Percentiles rank a stretch among this genome's conserved stretches.
These are phyloP conservation scores for Xestia ashworthii DNA, from an alignment of 2,888 invertebrate species.

Conservation along the genomic window DNA sequence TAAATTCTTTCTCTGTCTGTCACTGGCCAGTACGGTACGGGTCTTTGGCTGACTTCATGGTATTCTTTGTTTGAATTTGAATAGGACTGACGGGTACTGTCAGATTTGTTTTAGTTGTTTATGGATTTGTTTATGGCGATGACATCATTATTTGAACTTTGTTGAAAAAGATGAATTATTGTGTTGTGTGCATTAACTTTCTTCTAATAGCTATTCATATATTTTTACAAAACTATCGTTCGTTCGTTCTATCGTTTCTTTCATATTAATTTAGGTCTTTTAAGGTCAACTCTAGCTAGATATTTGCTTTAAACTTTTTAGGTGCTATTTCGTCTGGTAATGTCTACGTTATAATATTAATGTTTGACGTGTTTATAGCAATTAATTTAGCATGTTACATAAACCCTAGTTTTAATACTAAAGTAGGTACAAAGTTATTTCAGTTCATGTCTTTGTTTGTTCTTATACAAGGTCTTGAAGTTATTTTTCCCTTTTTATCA, in stretches of 20 bases:
- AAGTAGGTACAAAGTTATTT: conserved; percentile 6
- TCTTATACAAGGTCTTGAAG: conserved; percentile 36
- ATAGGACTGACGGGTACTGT: neutral
- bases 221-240: too few species aligned
- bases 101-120: conserved; percentile 1
- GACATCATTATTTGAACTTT: conserved; percentile 12
- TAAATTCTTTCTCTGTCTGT: conserved; percentile 56
- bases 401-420: conserved; percentile 5
- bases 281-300: neutral
- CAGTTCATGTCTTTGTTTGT: conserved; percentile 40
- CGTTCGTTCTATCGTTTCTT: too few species aligned
- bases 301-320: conserved; percentile 7
- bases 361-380: conserved; percentile 10
- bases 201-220: too few species aligned
- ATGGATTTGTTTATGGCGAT: conserved; percentile 2
- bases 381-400: conserved; percentile 10
- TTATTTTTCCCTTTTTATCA: conserved; percentile 59
- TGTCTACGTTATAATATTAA: conserved; percentile 16
- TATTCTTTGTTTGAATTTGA: conserved; percentile 1
- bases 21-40: conserved; percentile 24
- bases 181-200: neutral
- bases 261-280: neutral
- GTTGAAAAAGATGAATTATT: neutral
- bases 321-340: neutral
- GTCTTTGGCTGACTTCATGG: conserved; percentile 14